phyloP scores from a whole-genome alignment of 2,888 invertebrate genomes.

The Melinaea menophilus region DNA sequence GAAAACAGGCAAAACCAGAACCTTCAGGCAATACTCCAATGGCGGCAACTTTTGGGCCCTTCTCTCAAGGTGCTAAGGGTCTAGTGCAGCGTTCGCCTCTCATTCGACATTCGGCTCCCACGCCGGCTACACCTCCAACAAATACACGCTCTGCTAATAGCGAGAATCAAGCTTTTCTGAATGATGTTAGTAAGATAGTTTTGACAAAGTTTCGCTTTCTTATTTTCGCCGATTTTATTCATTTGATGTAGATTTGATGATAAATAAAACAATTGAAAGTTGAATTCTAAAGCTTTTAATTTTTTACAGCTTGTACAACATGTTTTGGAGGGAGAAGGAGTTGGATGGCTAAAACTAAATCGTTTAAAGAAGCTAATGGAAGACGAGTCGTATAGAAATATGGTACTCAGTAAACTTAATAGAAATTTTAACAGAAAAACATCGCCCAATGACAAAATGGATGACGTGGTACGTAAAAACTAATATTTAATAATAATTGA shows the following conservation, averaged over 20 bases:
- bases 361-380: slow-evolving; percentile 97
- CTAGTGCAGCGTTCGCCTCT: slow-evolving; percentile 93
- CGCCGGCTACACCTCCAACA: slow-evolving; percentile 78
- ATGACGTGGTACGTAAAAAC: slow-evolving; percentile 90
- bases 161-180: slow-evolving; percentile 96
- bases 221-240: too few species aligned
- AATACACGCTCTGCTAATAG: slow-evolving; percentile 86
- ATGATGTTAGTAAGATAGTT: slow-evolving; percentile 82
- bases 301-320: slow-evolving; percentile 82
- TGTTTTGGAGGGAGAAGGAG: slow-evolving; percentile 94
- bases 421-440: slow-evolving; percentile 94
- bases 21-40: slow-evolving; percentile 31
- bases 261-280: too few species aligned
- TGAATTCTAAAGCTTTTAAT: not conserved
- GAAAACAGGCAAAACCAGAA: slow-evolving; percentile 46
- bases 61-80: slow-evolving; percentile 85
- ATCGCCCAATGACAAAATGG: slow-evolving; percentile 96
- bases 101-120: slow-evolving; percentile 87
- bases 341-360: slow-evolving; percentile 97
- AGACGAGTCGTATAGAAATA: slow-evolving; percentile 97
- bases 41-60: slow-evolving; percentile 61
- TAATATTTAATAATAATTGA: not conserved
- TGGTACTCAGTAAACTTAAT: slow-evolving; percentile 96
- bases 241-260: too few species aligned
- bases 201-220: not conserved